Conservation (phyloP, 1,140 invertebrate species). For the Neuroterus valhalla region DNA sequence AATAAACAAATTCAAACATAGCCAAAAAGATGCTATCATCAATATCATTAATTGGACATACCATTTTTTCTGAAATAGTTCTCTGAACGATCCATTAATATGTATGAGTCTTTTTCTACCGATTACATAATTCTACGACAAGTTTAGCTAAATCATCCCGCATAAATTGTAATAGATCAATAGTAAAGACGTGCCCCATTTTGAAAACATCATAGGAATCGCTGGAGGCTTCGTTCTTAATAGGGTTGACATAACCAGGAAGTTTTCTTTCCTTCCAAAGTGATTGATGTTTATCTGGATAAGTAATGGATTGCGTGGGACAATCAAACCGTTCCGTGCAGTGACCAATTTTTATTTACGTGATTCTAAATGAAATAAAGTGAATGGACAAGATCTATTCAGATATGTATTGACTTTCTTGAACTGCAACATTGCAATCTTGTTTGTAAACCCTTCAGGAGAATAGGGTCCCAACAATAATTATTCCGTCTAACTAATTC, state of each 20-base stretch:
- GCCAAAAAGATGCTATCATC: no score
- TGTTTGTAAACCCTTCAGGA: background rate
- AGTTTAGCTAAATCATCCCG: background rate
- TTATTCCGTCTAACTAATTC: conserved; percentile 14
- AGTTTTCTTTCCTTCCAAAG: background rate
- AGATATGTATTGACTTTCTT: background rate
- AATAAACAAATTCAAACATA: no score
- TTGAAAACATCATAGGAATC: background rate
- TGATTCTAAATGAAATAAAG: background rate
- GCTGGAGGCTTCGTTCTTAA: background rate
- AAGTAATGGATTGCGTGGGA: conserved; percentile 12
- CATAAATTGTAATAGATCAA: background rate
- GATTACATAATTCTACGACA: background rate
- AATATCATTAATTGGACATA: no score
- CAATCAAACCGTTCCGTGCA: background rate
- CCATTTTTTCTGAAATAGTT: no score
- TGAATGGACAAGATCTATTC: conserved; percentile 8
- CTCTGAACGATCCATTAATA: background rate
- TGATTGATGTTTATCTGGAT: background rate
- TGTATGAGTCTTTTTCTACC: no score
- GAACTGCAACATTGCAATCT: background rate
- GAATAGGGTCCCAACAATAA: background rate
- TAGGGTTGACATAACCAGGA: background rate
- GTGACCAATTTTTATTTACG: conserved; percentile 18
- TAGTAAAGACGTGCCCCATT: background rate